These are phyloP conservation scores for Eupithecia centaureata DNA, from an alignment of 2,888 invertebrate genomes.

Conservation along the genomic window DNA sequence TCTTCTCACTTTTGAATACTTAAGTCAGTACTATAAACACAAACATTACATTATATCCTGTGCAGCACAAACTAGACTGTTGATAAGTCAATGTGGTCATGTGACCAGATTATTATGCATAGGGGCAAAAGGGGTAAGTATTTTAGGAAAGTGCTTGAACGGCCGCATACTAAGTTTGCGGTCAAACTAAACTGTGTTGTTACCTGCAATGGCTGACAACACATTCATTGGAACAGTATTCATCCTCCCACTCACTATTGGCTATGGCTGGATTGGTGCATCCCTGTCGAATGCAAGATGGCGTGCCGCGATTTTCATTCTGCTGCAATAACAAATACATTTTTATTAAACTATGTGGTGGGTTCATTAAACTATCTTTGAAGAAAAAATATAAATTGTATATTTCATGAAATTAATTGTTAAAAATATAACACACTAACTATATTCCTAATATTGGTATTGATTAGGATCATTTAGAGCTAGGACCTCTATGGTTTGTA, in stretches of 20 bases:
- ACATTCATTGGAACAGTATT: slow-evolving; percentile 98
- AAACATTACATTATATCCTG: too few relatives aligned
- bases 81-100: too few relatives aligned
- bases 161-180: neutral
- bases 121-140: neutral
- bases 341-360: slow-evolving; percentile 4
- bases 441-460: neutral
- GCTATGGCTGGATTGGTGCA: slow-evolving; percentile 95
- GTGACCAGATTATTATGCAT: neutral
- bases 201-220: slow-evolving; percentile 97
- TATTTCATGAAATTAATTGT: too few relatives aligned
- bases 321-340: slow-evolving; percentile 60
- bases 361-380: too few relatives aligned
- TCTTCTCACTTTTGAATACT: too few relatives aligned
- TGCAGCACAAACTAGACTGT: too few relatives aligned
- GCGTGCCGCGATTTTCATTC: slow-evolving; percentile 74
- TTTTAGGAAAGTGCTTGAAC: neutral
- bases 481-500: neutral
- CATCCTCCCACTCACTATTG: slow-evolving; percentile 97
- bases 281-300: slow-evolving; percentile 93
- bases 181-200: slow-evolving; percentile 29
- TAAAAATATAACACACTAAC: too few relatives aligned
- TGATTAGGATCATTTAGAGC: neutral
- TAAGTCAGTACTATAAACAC: too few relatives aligned
- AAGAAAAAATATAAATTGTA: too few relatives aligned